Percentiles rank a stretch among this genome's conserved stretches.
Conservation (phyloP, 1,140 invertebrate genomes). For the Zelostemma sp. region DNA sequence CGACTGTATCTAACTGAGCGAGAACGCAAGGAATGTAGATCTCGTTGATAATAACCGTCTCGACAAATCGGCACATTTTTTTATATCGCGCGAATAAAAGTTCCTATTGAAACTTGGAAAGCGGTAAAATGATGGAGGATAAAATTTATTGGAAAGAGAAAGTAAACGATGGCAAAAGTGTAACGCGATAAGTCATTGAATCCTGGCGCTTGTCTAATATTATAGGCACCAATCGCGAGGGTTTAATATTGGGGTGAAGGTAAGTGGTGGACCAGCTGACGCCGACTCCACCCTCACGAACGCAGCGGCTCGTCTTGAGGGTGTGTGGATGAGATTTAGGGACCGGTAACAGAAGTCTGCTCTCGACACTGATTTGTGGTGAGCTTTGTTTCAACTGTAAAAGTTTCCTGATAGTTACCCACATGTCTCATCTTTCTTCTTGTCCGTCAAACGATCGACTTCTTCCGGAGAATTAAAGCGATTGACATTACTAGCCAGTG, state of each 20-base stretch:
- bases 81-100: no score
- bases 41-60: no score
- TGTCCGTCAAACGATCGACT: neutral
- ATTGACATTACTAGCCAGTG: no score
- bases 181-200: slow-evolving; percentile 63
- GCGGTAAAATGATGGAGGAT: slow-evolving; percentile 34
- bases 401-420: slow-evolving; percentile 47
- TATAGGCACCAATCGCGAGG: slow-evolving; percentile 69
- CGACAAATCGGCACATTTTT: no score
- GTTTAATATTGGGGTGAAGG: slow-evolving; percentile 71
- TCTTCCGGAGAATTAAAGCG: no score
- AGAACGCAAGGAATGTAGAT: no score
- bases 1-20: no score
- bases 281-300: slow-evolving; percentile 66
- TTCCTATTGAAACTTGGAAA: no score
- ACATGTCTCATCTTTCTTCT: slow-evolving; percentile 26
- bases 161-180: slow-evolving; percentile 30
- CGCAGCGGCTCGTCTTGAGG: slow-evolving; percentile 68
- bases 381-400: slow-evolving; percentile 69
- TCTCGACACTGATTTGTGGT: slow-evolving; percentile 70
- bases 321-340: slow-evolving; percentile 71
- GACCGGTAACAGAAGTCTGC: slow-evolving; percentile 67
- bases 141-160: slow-evolving; percentile 29
- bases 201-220: slow-evolving; percentile 68
- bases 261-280: slow-evolving; percentile 71